A percentile compares a stretch with the other conserved stretches of the same genome.
phyloP scores from a whole-genome alignment of 2,113 vertebrate genomes.

The Cisticola juncidis region DNA sequence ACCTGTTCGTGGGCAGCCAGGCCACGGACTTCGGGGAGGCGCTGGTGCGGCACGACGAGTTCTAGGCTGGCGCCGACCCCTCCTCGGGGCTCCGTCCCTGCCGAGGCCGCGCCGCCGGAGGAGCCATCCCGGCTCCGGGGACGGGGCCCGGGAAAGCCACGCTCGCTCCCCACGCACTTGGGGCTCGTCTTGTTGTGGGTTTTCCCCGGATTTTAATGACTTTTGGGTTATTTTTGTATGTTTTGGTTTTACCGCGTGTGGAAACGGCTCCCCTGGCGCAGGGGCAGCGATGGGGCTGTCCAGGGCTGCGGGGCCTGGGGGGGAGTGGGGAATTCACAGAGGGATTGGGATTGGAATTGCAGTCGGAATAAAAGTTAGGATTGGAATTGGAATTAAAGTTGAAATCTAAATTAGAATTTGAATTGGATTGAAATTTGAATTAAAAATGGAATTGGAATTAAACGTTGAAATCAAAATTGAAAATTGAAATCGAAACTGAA shows the following conservation, averaged over 20 bases:
- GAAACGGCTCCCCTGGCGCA: neutral
- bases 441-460: neutral
- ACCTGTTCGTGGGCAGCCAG: slow-evolving; percentile 93
- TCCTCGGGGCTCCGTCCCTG: neutral
- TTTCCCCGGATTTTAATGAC: neutral
- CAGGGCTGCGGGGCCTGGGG: neutral
- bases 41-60: slow-evolving; percentile 84
- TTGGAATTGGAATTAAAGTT: neutral
- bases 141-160: neutral
- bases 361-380: neutral
- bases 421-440: neutral
- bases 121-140: neutral
- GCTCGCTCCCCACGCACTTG: neutral
- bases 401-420: neutral
- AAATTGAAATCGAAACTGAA: neutral
- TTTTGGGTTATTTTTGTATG: slow-evolving; percentile 29
- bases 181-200: neutral
- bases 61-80: neutral
- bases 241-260: neutral
- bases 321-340: neutral
- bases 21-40: slow-evolving; percentile 93
- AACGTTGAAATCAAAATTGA: neutral
- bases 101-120: neutral
- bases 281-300: neutral
- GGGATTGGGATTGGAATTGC: neutral